Evolutionary conservation across 23 tunicate genomes (phyloP), one percentile per base, ranked within the genome.

Genomic region (Ascidia mentula): DNA sequence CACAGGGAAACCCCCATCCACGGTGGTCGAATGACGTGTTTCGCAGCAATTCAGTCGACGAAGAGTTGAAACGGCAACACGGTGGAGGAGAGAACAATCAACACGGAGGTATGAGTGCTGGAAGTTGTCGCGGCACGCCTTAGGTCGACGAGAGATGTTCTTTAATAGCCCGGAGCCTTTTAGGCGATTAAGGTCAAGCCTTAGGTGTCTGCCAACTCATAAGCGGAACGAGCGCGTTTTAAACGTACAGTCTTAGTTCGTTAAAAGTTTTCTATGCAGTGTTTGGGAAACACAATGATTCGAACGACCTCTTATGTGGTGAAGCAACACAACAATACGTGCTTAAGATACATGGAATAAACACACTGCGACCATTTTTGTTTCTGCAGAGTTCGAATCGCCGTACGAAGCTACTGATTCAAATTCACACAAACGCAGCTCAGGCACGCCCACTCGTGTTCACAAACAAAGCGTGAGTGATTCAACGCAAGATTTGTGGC

Each of bases 11-110:
- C 32, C 40, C 40, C 65, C 60, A 4, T 15, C 37, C 77, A 76
- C 59, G 87, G 5, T 83, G 87, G 87, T 83, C 87, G 8, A 76
- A 79, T 40, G 87, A 83, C 37, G 87, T 75, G 40, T 75, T 83
- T 45, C 72, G 79, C 32, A 34, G 46, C 32, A 82, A 77, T 31
- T 35, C 45, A 34, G 6, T 34, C 2, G 79, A 32, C 13, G 84
- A 81, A 17, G 78, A 39, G 37, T 31, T 31, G 30, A 74, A 39
- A 18, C 22, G 24, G 65, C 65, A 53, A 53, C 65, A 53, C 28
- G 24, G 28, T 15, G 15, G 15, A 1, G 65, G 24, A 20, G 65
- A 26, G 24, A 53, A 53, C 13, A 6, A 53, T 53, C 65, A 53
- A 28, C 65, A 53, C 4, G 13, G 28, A 9, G 65, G 65, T 53